Evolutionary conservation across 1,140 invertebrate species (phyloP).

Genomic region (Lethrus apterus): DNA sequence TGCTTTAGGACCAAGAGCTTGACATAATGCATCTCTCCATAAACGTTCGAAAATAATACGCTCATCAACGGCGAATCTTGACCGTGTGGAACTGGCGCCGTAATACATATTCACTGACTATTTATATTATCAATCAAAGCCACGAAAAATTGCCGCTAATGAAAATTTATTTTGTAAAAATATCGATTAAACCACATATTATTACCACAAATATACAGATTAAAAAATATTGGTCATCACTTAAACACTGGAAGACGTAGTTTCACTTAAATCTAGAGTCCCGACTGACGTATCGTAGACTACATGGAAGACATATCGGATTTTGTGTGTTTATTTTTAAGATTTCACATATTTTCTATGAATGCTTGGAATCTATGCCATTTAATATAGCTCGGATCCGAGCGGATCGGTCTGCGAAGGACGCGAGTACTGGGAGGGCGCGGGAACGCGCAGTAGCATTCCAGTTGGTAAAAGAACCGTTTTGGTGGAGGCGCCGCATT

Average conservation of each 20-base stretch:
- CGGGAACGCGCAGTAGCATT: no score
- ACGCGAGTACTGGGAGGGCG: not conserved
- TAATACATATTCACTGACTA: constrained; percentile 28
- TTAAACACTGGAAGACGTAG: constrained; percentile 15
- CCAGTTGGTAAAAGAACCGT: no score
- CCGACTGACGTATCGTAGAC: not conserved
- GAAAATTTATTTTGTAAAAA: not conserved
- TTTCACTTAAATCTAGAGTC: constrained; percentile 12
- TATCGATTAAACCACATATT: not conserved
- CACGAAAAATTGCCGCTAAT: not conserved
- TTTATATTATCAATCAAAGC: not conserved
- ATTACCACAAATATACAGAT: not conserved
- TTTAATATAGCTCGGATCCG: not conserved
- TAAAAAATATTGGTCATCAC: constrained; percentile 4
- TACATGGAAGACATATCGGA: constrained; percentile 17
- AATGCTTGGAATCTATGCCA: no score
- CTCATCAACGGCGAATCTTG: constrained; percentile 44
- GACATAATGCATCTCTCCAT: constrained; percentile 52
- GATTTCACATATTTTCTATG: constrained; percentile 3
- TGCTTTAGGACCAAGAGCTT: constrained; percentile 37
- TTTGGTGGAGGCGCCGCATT: constrained; percentile 14
- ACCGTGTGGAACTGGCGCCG: constrained; percentile 5
- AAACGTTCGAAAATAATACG: constrained; percentile 53
- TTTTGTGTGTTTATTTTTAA: constrained; percentile 14
- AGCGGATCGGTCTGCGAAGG: constrained; percentile 3